Conservation (phyloP, 2,888 invertebrate genomes). For the Pristionchus exspectatus region DNA sequence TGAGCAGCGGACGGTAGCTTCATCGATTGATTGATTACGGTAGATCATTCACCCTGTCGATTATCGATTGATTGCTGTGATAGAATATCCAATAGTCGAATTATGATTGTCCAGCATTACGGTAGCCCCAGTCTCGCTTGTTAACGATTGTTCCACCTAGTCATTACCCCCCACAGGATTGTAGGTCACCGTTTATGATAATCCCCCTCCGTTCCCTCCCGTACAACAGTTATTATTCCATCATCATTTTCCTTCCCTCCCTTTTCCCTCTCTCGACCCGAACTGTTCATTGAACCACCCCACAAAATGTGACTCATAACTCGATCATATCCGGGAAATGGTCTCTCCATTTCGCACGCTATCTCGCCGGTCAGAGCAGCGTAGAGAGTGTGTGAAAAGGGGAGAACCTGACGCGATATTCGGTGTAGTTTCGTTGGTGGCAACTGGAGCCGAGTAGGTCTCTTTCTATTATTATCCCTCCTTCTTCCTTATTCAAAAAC, state of each 20-base stretch:
- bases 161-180: background rate
- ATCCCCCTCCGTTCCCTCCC: background rate
- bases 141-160: constrained; percentile 13
- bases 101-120: background rate
- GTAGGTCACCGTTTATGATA: constrained; percentile 16
- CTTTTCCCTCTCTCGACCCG: background rate
- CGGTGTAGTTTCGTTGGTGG: background rate
- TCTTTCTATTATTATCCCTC: background rate
- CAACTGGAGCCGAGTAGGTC: background rate
- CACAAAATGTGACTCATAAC: background rate
- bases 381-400: background rate
- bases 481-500: background rate
- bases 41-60: background rate
- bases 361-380: background rate
- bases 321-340: background rate
- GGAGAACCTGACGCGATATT: background rate
- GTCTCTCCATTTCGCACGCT: background rate
- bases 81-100: too few relatives aligned
- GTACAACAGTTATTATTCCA: background rate
- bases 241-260: constrained; percentile 3
- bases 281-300: background rate
- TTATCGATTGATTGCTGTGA: background rate
- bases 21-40: constrained; percentile 24
- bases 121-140: background rate
- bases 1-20: background rate